These are phyloP conservation scores for Apis laboriosa DNA, from an alignment of 1,140 invertebrate species.

Conservation along the genomic window DNA sequence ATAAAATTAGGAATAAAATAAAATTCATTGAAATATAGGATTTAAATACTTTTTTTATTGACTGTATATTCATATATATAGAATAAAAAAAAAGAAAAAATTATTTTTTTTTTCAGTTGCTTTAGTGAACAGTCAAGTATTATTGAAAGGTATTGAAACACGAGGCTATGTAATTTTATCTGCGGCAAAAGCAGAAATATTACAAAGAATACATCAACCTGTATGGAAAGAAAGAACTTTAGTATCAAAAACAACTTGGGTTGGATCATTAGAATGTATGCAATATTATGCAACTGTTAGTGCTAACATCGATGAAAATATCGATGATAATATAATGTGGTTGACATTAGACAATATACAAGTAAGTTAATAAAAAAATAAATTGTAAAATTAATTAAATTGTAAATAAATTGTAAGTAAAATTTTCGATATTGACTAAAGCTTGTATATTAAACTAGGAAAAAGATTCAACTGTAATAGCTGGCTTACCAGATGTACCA, in stretches of 20 bases:
- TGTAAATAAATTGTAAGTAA: not conserved
- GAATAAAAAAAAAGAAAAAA: not conserved
- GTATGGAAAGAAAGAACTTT: conserved; percentile 94
- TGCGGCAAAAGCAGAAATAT: conserved; percentile 96
- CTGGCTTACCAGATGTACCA: conserved; percentile 90
- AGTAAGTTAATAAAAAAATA: conserved; percentile 49
- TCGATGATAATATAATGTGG: conserved; percentile 96
- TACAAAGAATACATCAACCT: conserved; percentile 94
- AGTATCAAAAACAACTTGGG: conserved; percentile 97
- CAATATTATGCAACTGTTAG: conserved; percentile 99
- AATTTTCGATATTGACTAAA: not conserved
- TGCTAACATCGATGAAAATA: conserved; percentile 88
- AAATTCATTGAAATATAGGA: too few species aligned
- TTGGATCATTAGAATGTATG: conserved; percentile 97
- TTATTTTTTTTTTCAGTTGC: conserved; percentile 85
- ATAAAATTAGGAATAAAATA: too few species aligned
- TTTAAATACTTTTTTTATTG: too few species aligned
- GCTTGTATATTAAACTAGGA: conserved; percentile 80
- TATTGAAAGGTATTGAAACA: conserved; percentile 97
- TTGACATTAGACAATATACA: conserved; percentile 95
- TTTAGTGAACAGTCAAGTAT: conserved; percentile 97
- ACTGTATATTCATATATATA: too few species aligned
- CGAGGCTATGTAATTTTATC: conserved; percentile 98
- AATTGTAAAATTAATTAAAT: too few species aligned
- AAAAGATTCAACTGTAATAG: conserved; percentile 89